Evolutionary conservation across 1,140 invertebrate genomes (phyloP), one percentile per base, ranked within the genome.

Genomic region (Zaprionus ghesquierei): DNA sequence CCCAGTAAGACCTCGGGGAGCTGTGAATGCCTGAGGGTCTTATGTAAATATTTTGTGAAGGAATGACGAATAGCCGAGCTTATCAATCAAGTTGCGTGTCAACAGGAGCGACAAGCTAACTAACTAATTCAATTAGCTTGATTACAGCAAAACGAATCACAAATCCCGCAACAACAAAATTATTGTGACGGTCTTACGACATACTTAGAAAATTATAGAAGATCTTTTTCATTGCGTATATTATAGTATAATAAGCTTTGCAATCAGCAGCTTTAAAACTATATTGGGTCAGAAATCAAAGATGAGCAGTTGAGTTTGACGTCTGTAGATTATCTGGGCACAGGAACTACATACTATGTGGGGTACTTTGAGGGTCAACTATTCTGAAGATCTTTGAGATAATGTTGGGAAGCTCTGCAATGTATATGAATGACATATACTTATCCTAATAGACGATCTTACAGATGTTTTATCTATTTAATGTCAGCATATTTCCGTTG

Each of bases 21-120:
- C 22, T 44, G 38, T 33, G 49, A 27, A 38, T 29, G 4, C 27
- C 46, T 22, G 51, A 55, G 18, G n/a, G 25, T 15, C 31, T 72
- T 68, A 73, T 58, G 62, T 68, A 76, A 72, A 73, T 58, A 60
- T 73, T n/a, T n/a, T 51, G 33, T 66, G 29, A 9, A 41, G 35
- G 50, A 59, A 66, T 18, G 33, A 35, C 27, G 35, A 56, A 46
- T 46, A 22, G 41, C 41, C 41, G 6, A 46, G 41, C 41, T 46
- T 46, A 46, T 46, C 41, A 46, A 46, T 46, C 41, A 22, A 22
- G 18, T 46, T 46, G 41, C 41, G 18, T 46, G 41, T 46, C 41
- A 22, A 22, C 41, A 22, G 6, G 18, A 12, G 41, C 41, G 10
- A 46, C 41, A 22, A 46, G 22, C 41, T 46, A 46, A 46, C 41